Evolutionary conservation across 2,888 invertebrate genomes (phyloP), one percentile per base, ranked within the genome.

Genomic region (Megastigmus dorsalis): DNA sequence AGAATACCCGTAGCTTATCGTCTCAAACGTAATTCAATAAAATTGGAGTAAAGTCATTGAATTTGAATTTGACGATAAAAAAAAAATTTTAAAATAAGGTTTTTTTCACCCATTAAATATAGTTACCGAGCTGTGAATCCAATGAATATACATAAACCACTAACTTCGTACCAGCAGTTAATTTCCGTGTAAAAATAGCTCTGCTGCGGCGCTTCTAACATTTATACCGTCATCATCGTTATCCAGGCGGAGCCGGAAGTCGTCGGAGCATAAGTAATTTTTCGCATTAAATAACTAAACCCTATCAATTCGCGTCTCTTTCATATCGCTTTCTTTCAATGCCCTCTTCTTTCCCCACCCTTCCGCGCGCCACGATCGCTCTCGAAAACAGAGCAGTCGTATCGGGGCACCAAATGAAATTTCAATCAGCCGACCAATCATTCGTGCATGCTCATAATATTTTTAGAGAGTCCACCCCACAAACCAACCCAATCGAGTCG

Each of bases 231-330:
- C 30, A 30, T 38, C 36, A n/a, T 23, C 38, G n/a, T n/a, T n/a
- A n/a, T n/a, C n/a, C n/a, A n/a, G n/a, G n/a, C n/a, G n/a, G n/a
- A n/a, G n/a, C n/a, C 20, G 9, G 13, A 23, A 38, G n/a, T 20
- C 38, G 20, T 4, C 23, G 10, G 36, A 18, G 3, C 41, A 65
- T n/a, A 52, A 10, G 36, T 38, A 23, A 54, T 67, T 68, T 48
- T 68, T 67, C 26, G 57, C 55, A 55, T 48, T n/a, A 57, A 55
- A 66, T 55, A 45, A 30, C 55, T n/a, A 26, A 33, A 30, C 33
- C n/a, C 62, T 28, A 68, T 66, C 57, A 36, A 68, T 57, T 15
- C 20, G 41, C 28, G 28, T 43, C 54, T 15, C 26, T n/a, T n/a
- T n/a, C n/a, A n/a, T n/a, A n/a, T n/a, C n/a, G n/a, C n/a, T n/a